These are phyloP conservation scores for Apotomis turbidana DNA, from an alignment of 2,888 invertebrate genomes.

Conservation along the genomic window DNA sequence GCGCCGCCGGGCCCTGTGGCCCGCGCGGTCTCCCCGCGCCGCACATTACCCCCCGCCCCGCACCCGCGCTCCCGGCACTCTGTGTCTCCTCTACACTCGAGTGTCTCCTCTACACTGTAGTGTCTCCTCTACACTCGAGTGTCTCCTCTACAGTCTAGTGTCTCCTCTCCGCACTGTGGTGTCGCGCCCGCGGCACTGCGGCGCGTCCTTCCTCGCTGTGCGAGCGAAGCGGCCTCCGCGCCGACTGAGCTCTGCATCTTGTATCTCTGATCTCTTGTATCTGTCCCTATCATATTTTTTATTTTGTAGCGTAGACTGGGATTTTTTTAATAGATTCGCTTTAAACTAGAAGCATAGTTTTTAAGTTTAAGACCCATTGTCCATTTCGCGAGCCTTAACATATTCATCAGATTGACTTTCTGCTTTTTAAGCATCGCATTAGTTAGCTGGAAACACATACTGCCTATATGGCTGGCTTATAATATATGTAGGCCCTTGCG, in stretches of 20 bases:
- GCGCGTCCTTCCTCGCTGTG: conserved; percentile 1
- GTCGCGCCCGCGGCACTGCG: neutral
- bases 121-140: neutral
- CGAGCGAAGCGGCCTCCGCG: conserved; percentile 19
- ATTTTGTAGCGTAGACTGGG: conserved; percentile 26
- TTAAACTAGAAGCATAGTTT: neutral
- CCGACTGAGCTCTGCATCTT: conserved; percentile 11
- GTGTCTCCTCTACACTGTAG: neutral
- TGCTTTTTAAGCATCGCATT: neutral
- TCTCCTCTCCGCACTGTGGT: neutral
- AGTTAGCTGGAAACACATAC: neutral
- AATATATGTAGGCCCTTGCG: too few relatives aligned
- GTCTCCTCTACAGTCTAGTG: too few relatives aligned
- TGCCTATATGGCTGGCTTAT: neutral
- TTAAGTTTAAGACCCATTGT: neutral
- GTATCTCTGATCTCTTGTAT: conserved; percentile 11
- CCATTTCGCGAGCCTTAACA: neutral
- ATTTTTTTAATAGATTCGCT: neutral
- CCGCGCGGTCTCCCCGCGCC: conserved; percentile 43
- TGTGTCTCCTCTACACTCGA: too few relatives aligned
- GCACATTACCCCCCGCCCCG: conserved; percentile 42
- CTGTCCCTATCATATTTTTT: conserved; percentile 23
- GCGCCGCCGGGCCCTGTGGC: conserved; percentile 41
- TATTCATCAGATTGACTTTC: neutral
- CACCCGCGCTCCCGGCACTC: conserved; percentile 9